Conservation (phyloP, 2,797 vertebrate genomes). For the Melanotaenia pygmaea region DNA sequence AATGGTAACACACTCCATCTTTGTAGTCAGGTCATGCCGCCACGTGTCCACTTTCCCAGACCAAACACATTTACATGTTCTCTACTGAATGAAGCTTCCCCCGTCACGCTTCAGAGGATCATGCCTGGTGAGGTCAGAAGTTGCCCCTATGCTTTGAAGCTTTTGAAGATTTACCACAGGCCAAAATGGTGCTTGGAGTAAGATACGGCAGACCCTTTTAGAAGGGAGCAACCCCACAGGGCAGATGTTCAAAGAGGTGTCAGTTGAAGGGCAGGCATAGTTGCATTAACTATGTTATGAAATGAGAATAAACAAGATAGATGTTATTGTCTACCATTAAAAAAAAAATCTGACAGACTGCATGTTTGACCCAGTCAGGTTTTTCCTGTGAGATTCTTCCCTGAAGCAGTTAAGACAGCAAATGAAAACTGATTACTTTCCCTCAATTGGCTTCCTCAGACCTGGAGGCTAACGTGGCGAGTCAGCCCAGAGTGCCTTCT, state of each 20-base stretch:
- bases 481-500: slow-evolving; percentile 29
- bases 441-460: slow-evolving; percentile 16
- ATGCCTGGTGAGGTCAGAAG: slow-evolving; percentile 58
- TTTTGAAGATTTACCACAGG: slow-evolving; percentile 55
- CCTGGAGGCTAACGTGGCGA: slow-evolving; percentile 33
- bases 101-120: slow-evolving; percentile 58
- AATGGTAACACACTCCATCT: slow-evolving; percentile 22
- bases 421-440: slow-evolving; percentile 36
- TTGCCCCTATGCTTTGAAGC: slow-evolving; percentile 65
- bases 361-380: slow-evolving; percentile 25
- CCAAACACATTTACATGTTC: slow-evolving; percentile 34
- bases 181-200: slow-evolving; percentile 52
- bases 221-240: slow-evolving; percentile 52
- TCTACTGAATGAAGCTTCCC: slow-evolving; percentile 30
- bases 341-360: slow-evolving; percentile 22
- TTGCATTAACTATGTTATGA: slow-evolving; percentile 24
- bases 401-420: slow-evolving; percentile 30
- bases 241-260: slow-evolving; percentile 66
- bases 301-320: slow-evolving; percentile 24
- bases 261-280: slow-evolving; percentile 37
- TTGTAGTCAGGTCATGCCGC: slow-evolving; percentile 46
- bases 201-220: slow-evolving; percentile 44
- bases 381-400: slow-evolving; percentile 16
- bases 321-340: slow-evolving; percentile 16
- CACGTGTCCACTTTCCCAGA: slow-evolving; percentile 5